A percentile compares a stretch with the other conserved stretches of the same genome.
These are phyloP conservation scores for Astur gentilis DNA, from an alignment of 2,113 vertebrate species.

Conservation along the genomic window DNA sequence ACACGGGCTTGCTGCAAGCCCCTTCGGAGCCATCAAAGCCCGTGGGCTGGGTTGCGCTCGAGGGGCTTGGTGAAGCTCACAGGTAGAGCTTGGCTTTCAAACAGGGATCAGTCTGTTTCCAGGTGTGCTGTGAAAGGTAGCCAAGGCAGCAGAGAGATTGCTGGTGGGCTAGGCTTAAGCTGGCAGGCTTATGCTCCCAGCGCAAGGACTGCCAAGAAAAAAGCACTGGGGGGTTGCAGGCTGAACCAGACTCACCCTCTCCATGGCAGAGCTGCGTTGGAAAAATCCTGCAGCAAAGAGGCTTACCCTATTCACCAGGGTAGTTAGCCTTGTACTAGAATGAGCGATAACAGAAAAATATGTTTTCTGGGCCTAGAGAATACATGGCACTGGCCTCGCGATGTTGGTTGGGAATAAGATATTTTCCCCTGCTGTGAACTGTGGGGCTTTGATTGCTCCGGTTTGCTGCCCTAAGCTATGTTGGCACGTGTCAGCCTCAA, in stretches of 20 bases:
- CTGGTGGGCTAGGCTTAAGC: background rate
- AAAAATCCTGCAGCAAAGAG: background rate
- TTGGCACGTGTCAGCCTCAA: background rate
- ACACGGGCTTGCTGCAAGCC: fast-evolving
- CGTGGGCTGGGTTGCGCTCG: fast-evolving
- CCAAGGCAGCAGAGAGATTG: background rate
- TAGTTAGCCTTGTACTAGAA: background rate
- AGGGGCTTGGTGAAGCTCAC: background rate
- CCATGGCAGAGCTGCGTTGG: background rate
- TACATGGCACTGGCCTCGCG: background rate
- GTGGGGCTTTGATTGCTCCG: fast-evolving
- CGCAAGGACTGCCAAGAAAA: background rate
- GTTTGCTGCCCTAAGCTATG: background rate
- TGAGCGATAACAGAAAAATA: background rate
- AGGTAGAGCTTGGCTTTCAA: background rate
- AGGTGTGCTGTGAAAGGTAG: background rate
- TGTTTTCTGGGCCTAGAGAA: background rate
- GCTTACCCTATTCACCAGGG: background rate
- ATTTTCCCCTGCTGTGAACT: background rate
- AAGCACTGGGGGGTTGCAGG: background rate
- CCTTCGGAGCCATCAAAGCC: fast-evolving
- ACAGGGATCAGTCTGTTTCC: background rate
- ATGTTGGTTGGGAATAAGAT: background rate
- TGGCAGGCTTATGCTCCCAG: background rate
- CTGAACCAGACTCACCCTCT: background rate